Evolutionary conservation across 2,797 vertebrate species (phyloP), one percentile per base, ranked within the genome.

Genomic region (Todus mexicanus): DNA sequence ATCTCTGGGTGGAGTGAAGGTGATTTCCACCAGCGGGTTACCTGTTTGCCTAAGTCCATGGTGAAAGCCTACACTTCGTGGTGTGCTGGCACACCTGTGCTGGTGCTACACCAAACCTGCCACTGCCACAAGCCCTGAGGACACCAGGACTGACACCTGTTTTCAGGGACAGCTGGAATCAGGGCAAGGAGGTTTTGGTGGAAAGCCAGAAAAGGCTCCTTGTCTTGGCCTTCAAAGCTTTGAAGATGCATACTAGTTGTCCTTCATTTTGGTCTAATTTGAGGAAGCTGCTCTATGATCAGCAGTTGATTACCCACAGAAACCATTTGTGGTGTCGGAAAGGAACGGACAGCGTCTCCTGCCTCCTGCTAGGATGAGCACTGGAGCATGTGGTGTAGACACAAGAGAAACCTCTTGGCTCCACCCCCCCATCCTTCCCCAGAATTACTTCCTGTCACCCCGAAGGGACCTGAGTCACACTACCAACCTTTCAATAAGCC

Each of bases 351-450:
- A 66, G 35, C 26, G 65, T 17, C 33, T 76, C 37, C 65, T 40
- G 7, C 18, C 40, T 57, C 12, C 54, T 68, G 45, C 73, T 65
- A 63, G 43, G 31, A 48, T 12, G 26, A 78, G 26, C 3, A 4
- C 6, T 0, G 4, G 25, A 37, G 14, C 1, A 1, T 0, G 0
- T 0, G 16, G 19, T 10, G 14, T 61, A 37, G 38, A 42, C 17
- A 7, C 0, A 1, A 20, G n/a, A 83, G 42, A 87, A 83, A 71
- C 4, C 8, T 6, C 1, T 18, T 8, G 59, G 18, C 7, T 64
- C 12, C 16, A 16, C 5, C 13, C 5, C 12, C 29, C 15, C 12
- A 35, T 18, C 27, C 22, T 84, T 69, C 27, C 54, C 11, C 75
- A 68, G 63, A 70, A 45, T 23, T 66, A 25, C 7, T 53, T 51